Evolutionary conservation across 2,797 vertebrate genomes (phyloP).

Genomic region (Erithacus rubecula): DNA sequence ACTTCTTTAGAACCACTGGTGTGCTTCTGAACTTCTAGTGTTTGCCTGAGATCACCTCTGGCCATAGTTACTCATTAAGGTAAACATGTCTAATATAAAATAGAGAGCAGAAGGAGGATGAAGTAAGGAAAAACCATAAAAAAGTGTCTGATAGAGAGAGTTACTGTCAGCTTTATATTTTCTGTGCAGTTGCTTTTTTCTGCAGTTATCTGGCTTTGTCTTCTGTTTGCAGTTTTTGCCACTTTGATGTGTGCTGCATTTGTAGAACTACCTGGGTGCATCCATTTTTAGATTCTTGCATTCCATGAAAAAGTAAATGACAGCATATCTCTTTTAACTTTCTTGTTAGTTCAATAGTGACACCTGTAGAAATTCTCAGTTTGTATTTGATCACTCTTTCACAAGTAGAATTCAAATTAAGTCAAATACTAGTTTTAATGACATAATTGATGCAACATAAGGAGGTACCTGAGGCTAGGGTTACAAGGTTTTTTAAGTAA

Average conservation of each 20-base stretch:
- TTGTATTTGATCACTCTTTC: slow-evolving; percentile 19
- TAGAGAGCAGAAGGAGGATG: not conserved
- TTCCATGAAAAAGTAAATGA: not conserved
- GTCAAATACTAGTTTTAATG: not conserved
- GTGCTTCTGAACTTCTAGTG: not conserved
- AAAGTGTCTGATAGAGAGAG: not conserved
- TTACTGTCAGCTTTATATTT: not conserved
- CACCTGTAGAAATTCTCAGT: not conserved
- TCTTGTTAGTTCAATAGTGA: not conserved
- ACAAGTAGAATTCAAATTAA: not conserved
- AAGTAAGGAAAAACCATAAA: not conserved
- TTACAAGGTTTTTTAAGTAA: not conserved
- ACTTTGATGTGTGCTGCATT: not conserved
- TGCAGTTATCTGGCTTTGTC: not conserved
- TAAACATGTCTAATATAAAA: not conserved
- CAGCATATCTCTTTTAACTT: not conserved
- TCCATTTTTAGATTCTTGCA: not conserved
- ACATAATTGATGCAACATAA: not conserved
- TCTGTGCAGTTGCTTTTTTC: not conserved
- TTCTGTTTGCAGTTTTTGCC: not conserved
- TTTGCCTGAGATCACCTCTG: not conserved
- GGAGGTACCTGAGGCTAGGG: not conserved
- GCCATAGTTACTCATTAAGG: not conserved
- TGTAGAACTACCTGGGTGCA: not conserved
- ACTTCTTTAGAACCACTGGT: not conserved